Evolutionary conservation across 2,888 invertebrate genomes (phyloP).

Genomic region (Drosophila testacea): DNA sequence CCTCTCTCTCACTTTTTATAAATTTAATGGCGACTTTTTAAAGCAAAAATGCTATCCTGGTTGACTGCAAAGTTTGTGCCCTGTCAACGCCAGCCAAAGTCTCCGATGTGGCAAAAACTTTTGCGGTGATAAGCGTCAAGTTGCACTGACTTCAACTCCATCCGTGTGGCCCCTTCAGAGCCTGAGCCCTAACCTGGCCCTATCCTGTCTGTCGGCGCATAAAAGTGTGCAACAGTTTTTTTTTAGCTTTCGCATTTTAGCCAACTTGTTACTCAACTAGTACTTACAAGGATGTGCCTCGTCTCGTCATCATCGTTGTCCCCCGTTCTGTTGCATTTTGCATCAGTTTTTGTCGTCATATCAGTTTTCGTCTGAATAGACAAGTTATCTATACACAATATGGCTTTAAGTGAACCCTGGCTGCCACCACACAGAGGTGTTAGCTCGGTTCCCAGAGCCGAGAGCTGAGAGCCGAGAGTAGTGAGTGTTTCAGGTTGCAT

Average conservation of each 20-base stretch:
- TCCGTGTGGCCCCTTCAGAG: slow-evolving; percentile 35
- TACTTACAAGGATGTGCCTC: slow-evolving; percentile 55
- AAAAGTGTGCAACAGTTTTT: slow-evolving; percentile 68
- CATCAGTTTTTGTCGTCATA: slow-evolving; percentile 70
- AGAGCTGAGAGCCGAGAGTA: slow-evolving; percentile 10
- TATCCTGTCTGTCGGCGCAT: slow-evolving; percentile 35
- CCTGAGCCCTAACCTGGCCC: slow-evolving; percentile 26
- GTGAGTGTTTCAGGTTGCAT: slow-evolving; percentile 27
- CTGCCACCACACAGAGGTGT: slow-evolving; percentile 38
- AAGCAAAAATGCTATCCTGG: slow-evolving; percentile 30
- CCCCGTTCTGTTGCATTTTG: slow-evolving; percentile 29
- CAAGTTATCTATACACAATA: slow-evolving; percentile 79
- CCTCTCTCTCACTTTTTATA: slow-evolving; percentile 24
- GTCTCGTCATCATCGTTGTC: slow-evolving; percentile 33
- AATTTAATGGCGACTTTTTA: slow-evolving; percentile 40
- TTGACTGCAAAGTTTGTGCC: slow-evolving; percentile 59
- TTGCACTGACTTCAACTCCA: slow-evolving; percentile 29
- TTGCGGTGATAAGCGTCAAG: slow-evolving; percentile 74
- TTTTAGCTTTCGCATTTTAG: slow-evolving; percentile 60
- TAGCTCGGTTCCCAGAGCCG: slow-evolving; percentile 14
- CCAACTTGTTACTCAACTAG: slow-evolving; percentile 69
- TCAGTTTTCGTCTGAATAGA: slow-evolving; percentile 79
- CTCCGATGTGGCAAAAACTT: slow-evolving; percentile 71
- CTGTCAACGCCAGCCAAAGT: slow-evolving; percentile 62
- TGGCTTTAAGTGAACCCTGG: slow-evolving; percentile 69